phyloP scores from a whole-genome alignment of 2,888 invertebrate species.

The Sesamia inferens region DNA sequence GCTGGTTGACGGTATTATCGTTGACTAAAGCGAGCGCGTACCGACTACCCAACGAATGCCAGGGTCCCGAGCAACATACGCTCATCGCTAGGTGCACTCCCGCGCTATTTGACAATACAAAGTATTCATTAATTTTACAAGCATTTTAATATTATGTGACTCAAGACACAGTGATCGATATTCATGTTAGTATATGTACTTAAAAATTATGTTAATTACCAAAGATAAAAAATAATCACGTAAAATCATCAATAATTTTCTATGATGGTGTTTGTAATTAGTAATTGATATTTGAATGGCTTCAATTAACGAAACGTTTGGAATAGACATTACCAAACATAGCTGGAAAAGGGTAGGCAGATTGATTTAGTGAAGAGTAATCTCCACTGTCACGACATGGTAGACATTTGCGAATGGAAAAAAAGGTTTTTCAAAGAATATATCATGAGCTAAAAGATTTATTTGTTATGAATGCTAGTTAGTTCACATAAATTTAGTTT shows the following conservation, averaged over 20 bases:
- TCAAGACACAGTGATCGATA: no score
- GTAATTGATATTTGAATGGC: no score
- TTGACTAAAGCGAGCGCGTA: conserved; percentile 81
- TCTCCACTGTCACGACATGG: not conserved
- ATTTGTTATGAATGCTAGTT: not conserved
- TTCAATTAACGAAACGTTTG: no score
- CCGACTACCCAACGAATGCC: conserved; percentile 80
- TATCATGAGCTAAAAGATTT: not conserved
- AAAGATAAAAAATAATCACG: no score
- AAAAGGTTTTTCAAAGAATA: not conserved
- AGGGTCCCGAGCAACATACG: conserved; percentile 82
- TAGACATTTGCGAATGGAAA: not conserved
- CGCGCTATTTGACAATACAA: conserved; percentile 80
- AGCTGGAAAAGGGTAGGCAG: not conserved
- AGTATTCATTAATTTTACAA: conserved; percentile 56
- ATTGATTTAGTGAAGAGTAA: not conserved
- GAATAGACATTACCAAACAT: not conserved
- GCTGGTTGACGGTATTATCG: conserved; percentile 83
- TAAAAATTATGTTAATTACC: no score
- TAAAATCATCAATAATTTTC: not conserved
- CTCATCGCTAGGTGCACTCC: conserved; percentile 83
- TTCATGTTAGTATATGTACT: no score
- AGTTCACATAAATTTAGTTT: not conserved
- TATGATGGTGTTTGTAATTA: conserved; percentile 26
- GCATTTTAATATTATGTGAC: no score